A percentile compares a stretch with the other conserved stretches of the same genome.
These are phyloP conservation scores for human DNA, from an alignment of 2,113 vertebrate species.

Conservation along the genomic window DNA sequence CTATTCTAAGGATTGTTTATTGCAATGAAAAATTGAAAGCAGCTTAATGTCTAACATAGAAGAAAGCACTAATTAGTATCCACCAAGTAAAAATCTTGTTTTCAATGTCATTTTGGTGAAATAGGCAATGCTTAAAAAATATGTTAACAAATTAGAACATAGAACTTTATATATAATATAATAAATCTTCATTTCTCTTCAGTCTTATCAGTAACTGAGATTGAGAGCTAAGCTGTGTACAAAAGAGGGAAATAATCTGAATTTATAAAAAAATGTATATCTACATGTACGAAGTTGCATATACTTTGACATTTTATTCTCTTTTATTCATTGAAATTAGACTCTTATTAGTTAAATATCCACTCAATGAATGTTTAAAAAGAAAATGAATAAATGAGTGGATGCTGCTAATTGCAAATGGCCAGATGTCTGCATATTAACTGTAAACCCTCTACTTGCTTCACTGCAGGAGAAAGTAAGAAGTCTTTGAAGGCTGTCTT, in stretches of 20 bases:
- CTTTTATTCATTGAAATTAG: background rate
- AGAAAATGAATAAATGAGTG: slow-evolving; percentile 32
- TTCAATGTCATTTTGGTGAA: slow-evolving; percentile 33
- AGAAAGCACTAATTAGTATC: slow-evolving; percentile 42
- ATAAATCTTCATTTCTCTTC: slow-evolving; percentile 6
- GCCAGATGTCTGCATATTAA: background rate
- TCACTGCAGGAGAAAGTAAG: background rate
- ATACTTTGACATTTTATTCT: background rate
- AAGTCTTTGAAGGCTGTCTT: background rate
- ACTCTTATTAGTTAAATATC: background rate
- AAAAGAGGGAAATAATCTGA: background rate
- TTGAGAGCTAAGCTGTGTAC: background rate
- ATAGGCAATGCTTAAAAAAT: background rate
- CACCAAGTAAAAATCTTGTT: slow-evolving; percentile 40
- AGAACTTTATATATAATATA: background rate
- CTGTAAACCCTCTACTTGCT: background rate
- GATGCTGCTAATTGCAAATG: background rate
- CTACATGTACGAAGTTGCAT: background rate
- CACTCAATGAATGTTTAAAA: background rate
- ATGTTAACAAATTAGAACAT: slow-evolving; percentile 41
- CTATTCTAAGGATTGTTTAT: background rate
- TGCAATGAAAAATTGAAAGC: slow-evolving; percentile 11
- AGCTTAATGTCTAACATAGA: slow-evolving; percentile 34
- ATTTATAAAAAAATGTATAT: background rate
- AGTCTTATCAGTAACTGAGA: background rate